Conservation (phyloP, 1,140 invertebrate species). For the Drosophila kurseongensis region DNA sequence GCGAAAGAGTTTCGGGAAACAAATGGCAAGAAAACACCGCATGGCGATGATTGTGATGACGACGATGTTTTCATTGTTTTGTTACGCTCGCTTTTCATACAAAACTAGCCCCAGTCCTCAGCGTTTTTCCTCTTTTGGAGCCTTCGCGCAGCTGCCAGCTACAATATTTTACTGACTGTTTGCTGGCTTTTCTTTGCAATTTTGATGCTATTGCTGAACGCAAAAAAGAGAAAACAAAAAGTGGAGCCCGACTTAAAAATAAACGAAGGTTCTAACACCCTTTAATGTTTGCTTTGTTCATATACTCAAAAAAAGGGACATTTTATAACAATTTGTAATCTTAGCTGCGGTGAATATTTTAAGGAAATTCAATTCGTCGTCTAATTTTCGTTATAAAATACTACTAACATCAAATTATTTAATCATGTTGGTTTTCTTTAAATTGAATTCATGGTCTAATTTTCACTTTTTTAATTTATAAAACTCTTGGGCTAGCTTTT, state of each 20-base stretch:
- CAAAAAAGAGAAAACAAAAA: constrained; percentile 44
- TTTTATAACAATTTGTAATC: too few species aligned
- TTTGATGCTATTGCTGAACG: constrained; percentile 65
- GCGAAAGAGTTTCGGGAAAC: constrained; percentile 53
- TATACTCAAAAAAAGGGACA: too few species aligned
- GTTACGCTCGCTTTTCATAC: constrained; percentile 64
- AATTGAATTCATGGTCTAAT: too few species aligned
- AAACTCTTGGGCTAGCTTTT: background rate
- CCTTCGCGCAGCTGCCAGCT: constrained; percentile 69
- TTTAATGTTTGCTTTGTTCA: background rate
- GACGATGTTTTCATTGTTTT: constrained; percentile 81
- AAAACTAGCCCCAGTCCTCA: constrained; percentile 33
- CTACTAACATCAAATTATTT: too few species aligned
- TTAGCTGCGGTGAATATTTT: too few species aligned
- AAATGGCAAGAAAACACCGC: constrained; percentile 78
- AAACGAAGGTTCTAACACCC: constrained; percentile 19
- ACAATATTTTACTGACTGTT: constrained; percentile 79
- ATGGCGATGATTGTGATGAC: constrained; percentile 82
- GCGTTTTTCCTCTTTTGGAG: constrained; percentile 1
- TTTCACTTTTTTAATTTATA: background rate
- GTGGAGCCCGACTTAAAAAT: background rate
- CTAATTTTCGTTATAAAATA: too few species aligned
- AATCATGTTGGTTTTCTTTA: too few species aligned
- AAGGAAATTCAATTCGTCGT: too few species aligned
- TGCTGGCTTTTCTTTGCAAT: constrained; percentile 72